These are phyloP conservation scores for Mugil cephalus DNA, from an alignment of 2,113 vertebrate species.

Conservation along the genomic window DNA sequence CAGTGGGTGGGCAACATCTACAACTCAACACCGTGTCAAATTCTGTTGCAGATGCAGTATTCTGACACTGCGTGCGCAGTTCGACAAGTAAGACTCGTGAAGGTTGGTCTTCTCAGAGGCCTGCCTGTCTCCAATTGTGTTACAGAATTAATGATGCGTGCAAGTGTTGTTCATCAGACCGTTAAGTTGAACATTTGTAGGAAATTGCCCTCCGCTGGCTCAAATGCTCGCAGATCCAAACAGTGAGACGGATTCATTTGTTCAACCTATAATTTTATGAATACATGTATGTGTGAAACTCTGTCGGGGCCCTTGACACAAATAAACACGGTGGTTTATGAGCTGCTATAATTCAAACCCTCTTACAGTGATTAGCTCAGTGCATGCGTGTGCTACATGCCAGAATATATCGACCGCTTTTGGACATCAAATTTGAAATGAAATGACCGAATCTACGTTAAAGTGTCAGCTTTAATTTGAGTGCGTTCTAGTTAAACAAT, in stretches of 20 bases:
- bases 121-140: neutral
- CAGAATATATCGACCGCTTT: no score
- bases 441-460: no score
- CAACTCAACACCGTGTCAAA: neutral
- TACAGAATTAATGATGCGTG: conserved; percentile 5
- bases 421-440: neutral
- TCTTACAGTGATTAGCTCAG: neutral
- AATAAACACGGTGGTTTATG: neutral
- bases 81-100: neutral
- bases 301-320: neutral
- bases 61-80: no score
- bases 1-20: neutral
- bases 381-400: neutral
- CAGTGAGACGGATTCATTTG: neutral
- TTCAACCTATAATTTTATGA: neutral
- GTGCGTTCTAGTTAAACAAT: neutral
- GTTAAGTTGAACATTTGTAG: neutral
- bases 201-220: neutral
- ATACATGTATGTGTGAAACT: neutral
- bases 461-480: neutral
- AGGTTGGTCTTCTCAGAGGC: neutral
- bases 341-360: no score
- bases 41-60: no score
- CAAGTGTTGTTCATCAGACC: conserved; percentile 4
- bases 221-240: neutral